Evolutionary conservation across 1,140 invertebrate species (phyloP).

Genomic region (Pogonognathellus flavescens): DNA sequence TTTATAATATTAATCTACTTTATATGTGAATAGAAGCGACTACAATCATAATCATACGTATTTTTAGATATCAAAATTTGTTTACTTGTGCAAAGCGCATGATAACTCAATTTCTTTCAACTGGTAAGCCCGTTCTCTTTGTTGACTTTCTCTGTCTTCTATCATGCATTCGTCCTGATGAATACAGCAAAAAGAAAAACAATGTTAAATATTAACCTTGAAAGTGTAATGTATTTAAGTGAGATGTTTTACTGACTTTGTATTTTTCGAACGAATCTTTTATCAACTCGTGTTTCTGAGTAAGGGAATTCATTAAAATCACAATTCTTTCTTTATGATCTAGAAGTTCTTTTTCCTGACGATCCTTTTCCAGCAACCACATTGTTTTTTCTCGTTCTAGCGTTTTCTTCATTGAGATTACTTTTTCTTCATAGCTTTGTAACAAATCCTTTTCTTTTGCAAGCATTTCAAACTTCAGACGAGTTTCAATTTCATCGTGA

Average conservation of each 20-base stretch:
- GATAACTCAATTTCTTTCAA: background rate
- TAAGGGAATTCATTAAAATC: constrained; percentile 17
- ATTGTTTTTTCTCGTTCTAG: constrained; percentile 58
- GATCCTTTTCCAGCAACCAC: constrained; percentile 53
- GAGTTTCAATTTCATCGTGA: constrained; percentile 62
- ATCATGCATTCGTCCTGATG: background rate
- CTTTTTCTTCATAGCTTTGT: constrained; percentile 60
- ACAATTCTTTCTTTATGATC: constrained; percentile 4
- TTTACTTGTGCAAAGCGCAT: background rate
- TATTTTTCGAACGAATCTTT: background rate
- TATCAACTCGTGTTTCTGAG: background rate
- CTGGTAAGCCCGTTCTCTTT: background rate
- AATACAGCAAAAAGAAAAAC: background rate
- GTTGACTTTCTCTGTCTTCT: background rate
- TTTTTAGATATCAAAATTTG: background rate
- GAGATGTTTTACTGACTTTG: background rate
- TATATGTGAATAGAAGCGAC: no score
- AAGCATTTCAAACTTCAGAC: constrained; percentile 57
- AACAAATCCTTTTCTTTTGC: constrained; percentile 64
- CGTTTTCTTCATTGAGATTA: constrained; percentile 16
- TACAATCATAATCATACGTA: background rate
- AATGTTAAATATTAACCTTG: background rate
- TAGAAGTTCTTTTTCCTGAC: constrained; percentile 60
- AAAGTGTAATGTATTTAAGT: background rate
- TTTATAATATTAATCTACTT: no score